These are phyloP conservation scores for Euwallacea fornicatus DNA, from an alignment of 1,140 invertebrate species.

Conservation along the genomic window DNA sequence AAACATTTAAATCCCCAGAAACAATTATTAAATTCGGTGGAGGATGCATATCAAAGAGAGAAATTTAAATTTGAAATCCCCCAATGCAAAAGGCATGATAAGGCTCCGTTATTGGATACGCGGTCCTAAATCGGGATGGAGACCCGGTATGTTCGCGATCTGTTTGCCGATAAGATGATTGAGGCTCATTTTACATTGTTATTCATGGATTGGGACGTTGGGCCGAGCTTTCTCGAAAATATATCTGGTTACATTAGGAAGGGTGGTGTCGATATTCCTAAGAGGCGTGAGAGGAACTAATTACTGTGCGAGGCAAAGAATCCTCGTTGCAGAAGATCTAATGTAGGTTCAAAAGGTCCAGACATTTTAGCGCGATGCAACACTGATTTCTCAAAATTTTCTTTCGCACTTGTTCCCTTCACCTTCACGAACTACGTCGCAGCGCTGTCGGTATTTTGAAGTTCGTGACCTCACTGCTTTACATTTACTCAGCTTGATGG, in stretches of 20 bases:
- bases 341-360: neutral
- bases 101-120: conserved; percentile 41
- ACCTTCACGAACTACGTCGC: no score
- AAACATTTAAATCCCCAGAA: conserved; percentile 23
- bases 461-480: neutral
- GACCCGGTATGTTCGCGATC: conserved; percentile 46
- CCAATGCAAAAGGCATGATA: conserved; percentile 23
- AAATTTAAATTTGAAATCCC: conserved; percentile 41
- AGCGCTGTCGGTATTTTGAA: neutral
- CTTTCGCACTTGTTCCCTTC: no score
- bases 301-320: neutral
- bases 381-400: no score
- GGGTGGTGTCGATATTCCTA: conserved; percentile 17
- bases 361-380: neutral
- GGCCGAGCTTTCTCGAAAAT: conserved; percentile 45
- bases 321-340: neutral
- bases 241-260: conserved; percentile 47
- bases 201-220: conserved; percentile 51
- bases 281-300: neutral
- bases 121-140: conserved; percentile 38
- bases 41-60: conserved; percentile 37
- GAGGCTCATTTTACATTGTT: conserved; percentile 47
- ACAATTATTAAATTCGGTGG: conserved; percentile 27
- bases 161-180: conserved; percentile 49
- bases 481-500: neutral